These are phyloP conservation scores for Phalacrocorax carbo DNA, from an alignment of 2,113 vertebrate species.

Conservation along the genomic window DNA sequence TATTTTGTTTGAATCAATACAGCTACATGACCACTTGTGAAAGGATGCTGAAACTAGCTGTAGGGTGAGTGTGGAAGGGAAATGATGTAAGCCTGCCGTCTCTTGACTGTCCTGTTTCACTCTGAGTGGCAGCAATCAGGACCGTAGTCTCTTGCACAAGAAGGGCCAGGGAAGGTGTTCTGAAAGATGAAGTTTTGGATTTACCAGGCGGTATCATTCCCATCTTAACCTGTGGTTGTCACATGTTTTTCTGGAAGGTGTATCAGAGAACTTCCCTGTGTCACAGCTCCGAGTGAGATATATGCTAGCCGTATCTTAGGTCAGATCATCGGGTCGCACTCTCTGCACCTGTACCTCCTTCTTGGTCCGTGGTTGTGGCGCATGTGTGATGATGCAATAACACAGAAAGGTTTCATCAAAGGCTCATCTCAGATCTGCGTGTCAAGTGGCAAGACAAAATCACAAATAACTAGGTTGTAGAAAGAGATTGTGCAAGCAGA, in stretches of 20 bases:
- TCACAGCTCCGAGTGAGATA: neutral
- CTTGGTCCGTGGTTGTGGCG: neutral
- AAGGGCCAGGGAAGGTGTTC: neutral
- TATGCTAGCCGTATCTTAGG: neutral
- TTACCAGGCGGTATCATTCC: neutral
- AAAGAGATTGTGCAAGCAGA: constrained; percentile 34
- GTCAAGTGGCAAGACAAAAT: neutral
- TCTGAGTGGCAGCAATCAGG: neutral
- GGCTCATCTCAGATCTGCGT: neutral
- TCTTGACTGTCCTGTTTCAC: neutral
- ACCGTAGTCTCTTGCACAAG: neutral
- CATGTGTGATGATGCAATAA: neutral
- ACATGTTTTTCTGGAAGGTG: neutral
- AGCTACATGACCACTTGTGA: neutral
- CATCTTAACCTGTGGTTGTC: neutral
- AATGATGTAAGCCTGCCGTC: neutral
- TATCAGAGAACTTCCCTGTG: neutral
- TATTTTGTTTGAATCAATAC: neutral
- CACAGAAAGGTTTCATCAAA: neutral
- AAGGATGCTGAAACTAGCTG: neutral
- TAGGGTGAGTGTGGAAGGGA: neutral
- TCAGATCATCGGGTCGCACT: rapidly evolving
- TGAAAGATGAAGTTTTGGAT: neutral
- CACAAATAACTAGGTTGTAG: neutral
- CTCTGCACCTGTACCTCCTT: neutral